Percentiles rank a stretch among this genome's conserved stretches.
Conservation (phyloP, 2,888 invertebrate species). For the Cephus pulcher region DNA sequence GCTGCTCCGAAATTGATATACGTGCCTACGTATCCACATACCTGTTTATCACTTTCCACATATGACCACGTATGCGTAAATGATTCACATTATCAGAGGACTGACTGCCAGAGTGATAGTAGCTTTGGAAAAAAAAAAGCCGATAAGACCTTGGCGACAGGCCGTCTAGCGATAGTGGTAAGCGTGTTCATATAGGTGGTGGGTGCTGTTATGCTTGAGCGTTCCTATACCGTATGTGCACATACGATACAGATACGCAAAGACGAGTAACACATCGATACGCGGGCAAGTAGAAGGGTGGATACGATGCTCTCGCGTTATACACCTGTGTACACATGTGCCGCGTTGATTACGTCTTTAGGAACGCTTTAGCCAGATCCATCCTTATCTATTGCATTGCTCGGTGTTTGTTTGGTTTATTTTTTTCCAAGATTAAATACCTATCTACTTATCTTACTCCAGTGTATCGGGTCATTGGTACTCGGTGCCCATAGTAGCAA, state of each 20-base stretch:
- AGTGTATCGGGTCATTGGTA: background rate
- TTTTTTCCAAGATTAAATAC: conserved; percentile 4
- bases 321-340: conserved; percentile 24
- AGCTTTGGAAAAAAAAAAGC: conserved; percentile 26
- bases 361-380: background rate
- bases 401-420: background rate
- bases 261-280: conserved; percentile 5
- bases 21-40: background rate
- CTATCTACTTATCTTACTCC: background rate
- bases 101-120: conserved; percentile 33
- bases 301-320: background rate
- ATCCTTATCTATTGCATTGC: background rate
- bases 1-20: background rate
- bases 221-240: conserved; percentile 15
- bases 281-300: conserved; percentile 15
- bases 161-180: conserved; percentile 51
- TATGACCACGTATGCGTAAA: conserved; percentile 31
- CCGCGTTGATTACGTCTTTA: conserved; percentile 5
- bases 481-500: background rate
- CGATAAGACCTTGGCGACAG: conserved; percentile 58
- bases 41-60: conserved; percentile 15
- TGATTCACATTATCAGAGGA: conserved; percentile 53
- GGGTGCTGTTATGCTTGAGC: background rate
- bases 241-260: conserved; percentile 10
- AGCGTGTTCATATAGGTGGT: background rate